phyloP scores from a whole-genome alignment of 2,888 invertebrate genomes.

The Eristalinus sepulchralis region DNA sequence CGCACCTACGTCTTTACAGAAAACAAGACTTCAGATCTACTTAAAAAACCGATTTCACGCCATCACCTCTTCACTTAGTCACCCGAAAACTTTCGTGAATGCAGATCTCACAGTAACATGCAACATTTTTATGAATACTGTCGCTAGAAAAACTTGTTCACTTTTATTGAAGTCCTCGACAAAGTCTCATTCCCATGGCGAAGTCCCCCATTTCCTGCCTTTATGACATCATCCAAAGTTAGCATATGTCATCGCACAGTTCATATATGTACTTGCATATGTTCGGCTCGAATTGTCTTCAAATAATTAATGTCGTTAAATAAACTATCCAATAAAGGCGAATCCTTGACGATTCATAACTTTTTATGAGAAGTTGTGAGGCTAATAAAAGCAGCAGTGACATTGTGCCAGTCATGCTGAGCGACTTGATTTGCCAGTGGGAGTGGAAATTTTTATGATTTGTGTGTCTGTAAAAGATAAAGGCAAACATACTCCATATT shows the following conservation, averaged over 20 bases:
- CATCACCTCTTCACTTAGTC: no score
- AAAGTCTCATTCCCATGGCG: no score
- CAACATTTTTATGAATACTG: no score
- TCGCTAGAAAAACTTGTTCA: no score
- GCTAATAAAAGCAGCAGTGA: background rate
- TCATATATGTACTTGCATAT: background rate
- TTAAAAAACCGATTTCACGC: no score
- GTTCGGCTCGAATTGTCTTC: background rate
- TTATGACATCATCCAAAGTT: background rate
- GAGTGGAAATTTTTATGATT: background rate
- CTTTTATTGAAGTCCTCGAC: no score
- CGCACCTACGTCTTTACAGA: no score
- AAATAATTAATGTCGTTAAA: background rate
- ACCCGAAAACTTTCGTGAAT: no score
- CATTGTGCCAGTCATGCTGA: background rate
- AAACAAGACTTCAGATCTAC: no score
- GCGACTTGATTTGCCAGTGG: background rate
- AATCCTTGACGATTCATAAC: background rate
- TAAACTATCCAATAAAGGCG: background rate
- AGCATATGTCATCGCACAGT: background rate
- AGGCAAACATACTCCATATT: no score
- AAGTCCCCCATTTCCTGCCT: background rate
- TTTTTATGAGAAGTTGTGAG: background rate
- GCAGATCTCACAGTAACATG: no score
- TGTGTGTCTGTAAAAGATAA: background rate